Conservation (phyloP, 2,113 vertebrate species). For the Apodemus sylvaticus region DNA sequence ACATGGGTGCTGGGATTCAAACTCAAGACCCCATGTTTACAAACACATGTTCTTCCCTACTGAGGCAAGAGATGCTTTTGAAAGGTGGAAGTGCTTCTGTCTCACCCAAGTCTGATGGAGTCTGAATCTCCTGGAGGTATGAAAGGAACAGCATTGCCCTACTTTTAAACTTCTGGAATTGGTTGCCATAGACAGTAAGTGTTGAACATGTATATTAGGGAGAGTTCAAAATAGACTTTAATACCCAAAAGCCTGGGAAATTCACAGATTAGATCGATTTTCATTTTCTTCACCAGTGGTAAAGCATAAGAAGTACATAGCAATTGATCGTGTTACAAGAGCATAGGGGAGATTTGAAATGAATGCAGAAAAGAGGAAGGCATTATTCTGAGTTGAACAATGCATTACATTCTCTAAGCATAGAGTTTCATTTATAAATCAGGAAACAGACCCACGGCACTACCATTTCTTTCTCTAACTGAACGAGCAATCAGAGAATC, state of each 20-base stretch:
- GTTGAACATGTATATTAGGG: neutral
- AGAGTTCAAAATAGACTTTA: neutral
- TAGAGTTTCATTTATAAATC: conserved; percentile 57
- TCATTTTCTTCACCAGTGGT: neutral
- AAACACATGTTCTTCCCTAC: neutral
- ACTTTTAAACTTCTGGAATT: neutral
- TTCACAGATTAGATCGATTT: neutral
- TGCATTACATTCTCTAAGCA: neutral
- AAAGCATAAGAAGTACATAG: neutral
- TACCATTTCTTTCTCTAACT: neutral
- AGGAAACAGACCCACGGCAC: neutral
- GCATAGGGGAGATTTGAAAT: neutral
- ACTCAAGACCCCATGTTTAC: neutral
- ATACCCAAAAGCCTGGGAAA: neutral
- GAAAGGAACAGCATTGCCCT: rapidly evolving
- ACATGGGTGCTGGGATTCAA: neutral
- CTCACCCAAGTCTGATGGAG: neutral
- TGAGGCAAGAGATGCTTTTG: neutral
- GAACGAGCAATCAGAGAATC: neutral
- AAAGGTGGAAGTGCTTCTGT: neutral
- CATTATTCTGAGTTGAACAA: neutral
- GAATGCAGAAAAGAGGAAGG: rapidly evolving
- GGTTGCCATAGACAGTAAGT: neutral
- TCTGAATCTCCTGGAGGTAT: neutral
- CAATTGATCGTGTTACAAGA: rapidly evolving